Evolutionary conservation across 2,113 vertebrate species (phyloP).

Genomic region (Cyprinodon variegatus): DNA sequence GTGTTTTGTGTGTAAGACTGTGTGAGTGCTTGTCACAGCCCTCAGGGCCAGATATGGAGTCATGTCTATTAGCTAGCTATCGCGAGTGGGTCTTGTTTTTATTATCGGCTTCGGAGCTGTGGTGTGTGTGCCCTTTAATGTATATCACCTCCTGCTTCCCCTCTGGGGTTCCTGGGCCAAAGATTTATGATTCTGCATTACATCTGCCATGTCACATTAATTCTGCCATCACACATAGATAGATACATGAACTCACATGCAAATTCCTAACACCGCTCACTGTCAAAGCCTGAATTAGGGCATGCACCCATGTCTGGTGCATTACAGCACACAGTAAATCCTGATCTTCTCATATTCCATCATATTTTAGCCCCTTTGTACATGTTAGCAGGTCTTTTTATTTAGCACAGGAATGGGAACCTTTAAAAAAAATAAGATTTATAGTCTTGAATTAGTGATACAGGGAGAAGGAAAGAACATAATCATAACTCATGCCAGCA

Average conservation of each 20-base stretch:
- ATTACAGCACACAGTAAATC: conserved; percentile 39
- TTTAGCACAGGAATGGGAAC: conserved; percentile 26
- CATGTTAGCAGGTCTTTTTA: conserved; percentile 35
- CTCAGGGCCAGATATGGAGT: conserved; percentile 59
- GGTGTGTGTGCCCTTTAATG: conserved; percentile 50
- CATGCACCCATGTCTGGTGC: conserved; percentile 20
- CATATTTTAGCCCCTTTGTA: conserved; percentile 38
- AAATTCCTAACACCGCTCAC: conserved; percentile 26
- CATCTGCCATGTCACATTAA: conserved; percentile 78
- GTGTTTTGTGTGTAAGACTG: conserved; percentile 38
- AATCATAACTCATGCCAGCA: neutral
- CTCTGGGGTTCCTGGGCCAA: conserved; percentile 64
- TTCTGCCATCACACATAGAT: conserved; percentile 70
- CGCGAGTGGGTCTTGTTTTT: conserved; percentile 60
- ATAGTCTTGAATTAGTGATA: neutral
- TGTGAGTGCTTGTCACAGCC: conserved; percentile 43
- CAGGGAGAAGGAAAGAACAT: neutral
- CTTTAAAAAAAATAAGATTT: neutral
- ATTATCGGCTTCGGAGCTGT: conserved; percentile 60
- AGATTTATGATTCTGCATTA: conserved; percentile 79
- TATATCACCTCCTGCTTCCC: conserved; percentile 59
- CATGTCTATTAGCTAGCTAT: conserved; percentile 69
- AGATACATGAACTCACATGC: conserved; percentile 58
- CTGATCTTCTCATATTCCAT: conserved; percentile 46
- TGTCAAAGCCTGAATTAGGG: conserved; percentile 48